Conservation (phyloP, 1,140 invertebrate genomes). For the Planococcus citri region DNA sequence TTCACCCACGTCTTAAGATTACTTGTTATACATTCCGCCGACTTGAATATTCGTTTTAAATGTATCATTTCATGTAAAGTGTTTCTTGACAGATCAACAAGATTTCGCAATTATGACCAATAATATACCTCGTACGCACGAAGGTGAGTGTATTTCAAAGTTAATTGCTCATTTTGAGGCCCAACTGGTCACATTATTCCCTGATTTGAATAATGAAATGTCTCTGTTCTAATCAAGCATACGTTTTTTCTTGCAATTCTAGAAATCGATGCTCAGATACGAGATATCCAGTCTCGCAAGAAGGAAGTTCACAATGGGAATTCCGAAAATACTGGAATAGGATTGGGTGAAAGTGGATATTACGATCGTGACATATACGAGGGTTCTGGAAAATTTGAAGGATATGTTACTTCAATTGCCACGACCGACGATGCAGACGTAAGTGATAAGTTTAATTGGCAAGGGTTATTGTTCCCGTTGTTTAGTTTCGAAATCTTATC, state of each 20-base stretch:
- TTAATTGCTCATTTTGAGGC: neutral
- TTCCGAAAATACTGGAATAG: constrained; percentile 48
- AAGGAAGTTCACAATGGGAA: constrained; percentile 42
- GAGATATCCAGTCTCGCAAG: constrained; percentile 77
- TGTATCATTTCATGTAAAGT: neutral
- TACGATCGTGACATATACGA: constrained; percentile 93
- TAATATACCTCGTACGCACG: neutral
- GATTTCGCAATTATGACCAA: neutral
- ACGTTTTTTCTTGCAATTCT: constrained; percentile 24
- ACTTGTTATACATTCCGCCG: no score
- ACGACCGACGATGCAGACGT: constrained; percentile 81
- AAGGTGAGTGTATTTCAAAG: neutral
- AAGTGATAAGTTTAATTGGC: constrained; percentile 30
- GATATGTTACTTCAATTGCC: constrained; percentile 91
- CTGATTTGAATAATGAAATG: neutral
- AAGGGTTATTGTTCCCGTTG: no score
- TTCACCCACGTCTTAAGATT: no score
- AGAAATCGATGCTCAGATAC: constrained; percentile 91
- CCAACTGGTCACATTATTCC: constrained; percentile 24
- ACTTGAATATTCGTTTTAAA: neutral
- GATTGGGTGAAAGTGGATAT: constrained; percentile 71
- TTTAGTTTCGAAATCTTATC: no score
- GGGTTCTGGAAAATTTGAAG: constrained; percentile 69
- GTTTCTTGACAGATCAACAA: neutral
- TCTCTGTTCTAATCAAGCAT: neutral